Evolutionary conservation across 2,113 vertebrate species (phyloP), one percentile per base, ranked within the genome.

Genomic region (Thalassarche chlororhynchos): DNA sequence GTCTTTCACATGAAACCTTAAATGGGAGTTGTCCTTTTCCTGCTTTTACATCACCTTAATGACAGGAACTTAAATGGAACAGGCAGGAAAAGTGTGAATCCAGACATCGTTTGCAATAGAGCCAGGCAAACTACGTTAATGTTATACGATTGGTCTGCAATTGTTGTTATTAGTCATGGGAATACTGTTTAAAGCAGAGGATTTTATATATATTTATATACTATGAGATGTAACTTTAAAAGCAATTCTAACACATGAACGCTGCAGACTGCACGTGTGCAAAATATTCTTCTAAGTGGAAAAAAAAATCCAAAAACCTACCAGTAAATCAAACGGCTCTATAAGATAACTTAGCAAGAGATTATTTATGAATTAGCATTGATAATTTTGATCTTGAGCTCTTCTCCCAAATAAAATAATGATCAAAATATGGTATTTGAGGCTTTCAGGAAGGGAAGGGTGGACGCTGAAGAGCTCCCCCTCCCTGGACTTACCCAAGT

Each of bases 21-120:
- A 97, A 66, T 72, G 89, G 79, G 92, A 95, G 71, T 64, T 94
- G 94, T 94, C 65, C 93, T 97, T 97, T 95, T 16, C n/a, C 81
- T 92, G 96, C 84, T 90, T 92, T 91, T 47, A 17, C 49, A 38
- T 29, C 93, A 40, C 82, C 29, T 49, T 93, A 95, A 82, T 60
- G 95, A n/a, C 66, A 92, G 87, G 86, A 87, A 29, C 57, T 32
- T 81, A 85, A 84, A 26, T 51, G 70, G 92, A 74, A 13, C 10
- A 23, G 90, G 78, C 57, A 87, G 91, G 68, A 17, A 18, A 93
- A 72, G 20, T 5, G 68, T 17, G 49, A 84, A 17, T 68, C 29
- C 89, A 52, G 54, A 60, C 21, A 86, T 44, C 31, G 4, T n/a
- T 55, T 34, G 65, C 65, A 19, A 5, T 24, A 17, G 85, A 58